Evolutionary conservation across 2,797 vertebrate genomes (phyloP), one percentile per base, ranked within the genome.

Genomic region (Lagocephalus sceleratus): DNA sequence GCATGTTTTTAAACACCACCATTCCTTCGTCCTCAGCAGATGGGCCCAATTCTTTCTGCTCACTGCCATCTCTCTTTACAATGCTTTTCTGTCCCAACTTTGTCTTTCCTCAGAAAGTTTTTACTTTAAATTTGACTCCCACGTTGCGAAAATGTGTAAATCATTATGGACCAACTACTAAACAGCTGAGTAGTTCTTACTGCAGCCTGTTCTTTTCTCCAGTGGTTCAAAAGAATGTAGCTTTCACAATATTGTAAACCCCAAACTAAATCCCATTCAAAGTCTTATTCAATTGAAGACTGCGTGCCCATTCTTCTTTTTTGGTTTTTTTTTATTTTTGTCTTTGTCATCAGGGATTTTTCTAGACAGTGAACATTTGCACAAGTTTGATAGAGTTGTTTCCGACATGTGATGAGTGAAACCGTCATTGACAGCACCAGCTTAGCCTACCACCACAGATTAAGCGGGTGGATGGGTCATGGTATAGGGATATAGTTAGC

Each of bases 401-500:
- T 54, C 39, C 51, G 47, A 55, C 70, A 55, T 26, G 47, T 66
- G 66, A 56, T 62, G 62, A 60, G 56, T 76, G 47, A 53, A 67
- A 55, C 51, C 29, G 51, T 63, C 51, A 55, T 49, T 71, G 69
- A 72, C 76, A 68, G 76, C 81, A 62, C 55, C 55, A 74, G 73
- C 63, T 65, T 68, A 76, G 66, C 54, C 85, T 73, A 73, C 78
- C 47, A 10, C 58, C 66, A 53, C 55, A 82, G 82, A 85, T 79
- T 70, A 84, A 71, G 68, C 60, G 65, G 66, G 32, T 76, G 66
- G 46, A 42, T 47, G 68, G 76, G 77, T 82, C 85, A 76, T 70
- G 69, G 66, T 73, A 71, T 49, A 54, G 84, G 76, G 79, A 84
- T 84, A 82, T 82, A 76, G 78, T 83, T 76, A 76, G 68, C 67